phyloP scores from a whole-genome alignment of 1,140 invertebrate genomes.

The Aphelenchoides besseyi region DNA sequence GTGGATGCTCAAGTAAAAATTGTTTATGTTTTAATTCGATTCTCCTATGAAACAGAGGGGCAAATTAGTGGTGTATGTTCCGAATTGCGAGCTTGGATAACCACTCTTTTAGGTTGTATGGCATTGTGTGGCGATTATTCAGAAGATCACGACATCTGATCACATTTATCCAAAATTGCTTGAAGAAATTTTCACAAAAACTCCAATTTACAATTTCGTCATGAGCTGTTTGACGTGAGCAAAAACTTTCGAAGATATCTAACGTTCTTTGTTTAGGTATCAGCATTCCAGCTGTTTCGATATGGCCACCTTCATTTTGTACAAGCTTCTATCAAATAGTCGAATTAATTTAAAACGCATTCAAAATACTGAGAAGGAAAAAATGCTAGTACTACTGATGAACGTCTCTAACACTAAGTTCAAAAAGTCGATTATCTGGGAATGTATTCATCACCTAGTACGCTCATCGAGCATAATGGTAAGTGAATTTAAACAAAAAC shows the following conservation, averaged over 20 bases:
- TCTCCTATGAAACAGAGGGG: not conserved
- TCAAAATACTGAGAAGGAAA: not conserved
- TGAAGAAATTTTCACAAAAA: not conserved
- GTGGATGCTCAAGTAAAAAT: not conserved
- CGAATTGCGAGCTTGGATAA: no score
- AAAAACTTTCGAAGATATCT: no score
- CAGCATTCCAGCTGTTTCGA: not conserved
- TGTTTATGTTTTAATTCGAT: not conserved
- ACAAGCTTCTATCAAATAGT: not conserved
- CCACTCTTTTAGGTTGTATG: not conserved
- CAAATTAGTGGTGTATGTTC: not conserved
- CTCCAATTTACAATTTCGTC: not conserved
- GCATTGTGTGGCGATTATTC: not conserved
- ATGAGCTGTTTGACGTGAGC: not conserved
- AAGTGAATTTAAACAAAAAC: no score
- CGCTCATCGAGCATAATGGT: no score
- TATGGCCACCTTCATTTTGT: not conserved
- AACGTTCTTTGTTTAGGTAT: no score
- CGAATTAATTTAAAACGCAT: no score
- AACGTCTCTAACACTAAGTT: not conserved
- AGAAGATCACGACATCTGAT: not conserved
- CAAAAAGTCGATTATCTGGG: not conserved
- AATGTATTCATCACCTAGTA: no score
- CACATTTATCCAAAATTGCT: not conserved
- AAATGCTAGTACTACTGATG: not conserved